Conservation (phyloP, 2,797 vertebrate species). For the Botia kubotai region DNA sequence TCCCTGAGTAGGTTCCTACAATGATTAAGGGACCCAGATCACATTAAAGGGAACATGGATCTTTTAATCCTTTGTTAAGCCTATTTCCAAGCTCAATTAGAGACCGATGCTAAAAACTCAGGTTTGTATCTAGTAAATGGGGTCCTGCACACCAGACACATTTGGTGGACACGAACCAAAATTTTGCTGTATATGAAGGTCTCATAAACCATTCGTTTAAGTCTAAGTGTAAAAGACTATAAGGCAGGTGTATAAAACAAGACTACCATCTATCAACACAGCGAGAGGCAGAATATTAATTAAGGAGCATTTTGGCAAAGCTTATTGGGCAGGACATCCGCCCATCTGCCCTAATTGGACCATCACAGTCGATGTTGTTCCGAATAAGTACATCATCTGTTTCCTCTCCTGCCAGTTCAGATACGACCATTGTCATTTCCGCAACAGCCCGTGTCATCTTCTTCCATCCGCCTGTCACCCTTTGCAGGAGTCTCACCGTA, state of each 20-base stretch:
- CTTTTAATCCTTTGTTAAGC: constrained; percentile 37
- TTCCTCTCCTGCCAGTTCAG: constrained; percentile 1
- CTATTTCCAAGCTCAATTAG: constrained; percentile 50
- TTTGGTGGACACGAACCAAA: not conserved
- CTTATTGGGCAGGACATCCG: constrained; percentile 9
- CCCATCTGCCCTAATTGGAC: constrained; percentile 35
- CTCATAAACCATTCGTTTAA: too few species aligned
- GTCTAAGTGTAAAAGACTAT: constrained; percentile 11
- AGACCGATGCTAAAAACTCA: constrained; percentile 25
- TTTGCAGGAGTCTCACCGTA: constrained; percentile 41
- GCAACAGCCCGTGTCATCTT: constrained; percentile 27
- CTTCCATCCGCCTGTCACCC: constrained; percentile 40
- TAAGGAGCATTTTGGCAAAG: constrained; percentile 36
- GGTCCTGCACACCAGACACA: not conserved
- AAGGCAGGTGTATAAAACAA: too few species aligned
- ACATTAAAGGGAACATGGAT: constrained; percentile 49
- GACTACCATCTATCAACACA: not conserved
- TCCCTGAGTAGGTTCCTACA: constrained; percentile 23
- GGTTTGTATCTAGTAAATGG: not conserved
- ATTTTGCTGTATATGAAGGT: not conserved
- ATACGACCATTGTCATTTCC: constrained; percentile 31
- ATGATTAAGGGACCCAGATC: constrained; percentile 41
- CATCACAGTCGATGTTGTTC: constrained; percentile 24
- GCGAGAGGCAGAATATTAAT: constrained; percentile 4
- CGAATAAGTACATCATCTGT: constrained; percentile 27